A percentile compares a stretch with the other conserved stretches of the same genome.
These are phyloP conservation scores for Gonocerus acuteangulatus DNA, from an alignment of 2,888 invertebrate species.

Conservation along the genomic window DNA sequence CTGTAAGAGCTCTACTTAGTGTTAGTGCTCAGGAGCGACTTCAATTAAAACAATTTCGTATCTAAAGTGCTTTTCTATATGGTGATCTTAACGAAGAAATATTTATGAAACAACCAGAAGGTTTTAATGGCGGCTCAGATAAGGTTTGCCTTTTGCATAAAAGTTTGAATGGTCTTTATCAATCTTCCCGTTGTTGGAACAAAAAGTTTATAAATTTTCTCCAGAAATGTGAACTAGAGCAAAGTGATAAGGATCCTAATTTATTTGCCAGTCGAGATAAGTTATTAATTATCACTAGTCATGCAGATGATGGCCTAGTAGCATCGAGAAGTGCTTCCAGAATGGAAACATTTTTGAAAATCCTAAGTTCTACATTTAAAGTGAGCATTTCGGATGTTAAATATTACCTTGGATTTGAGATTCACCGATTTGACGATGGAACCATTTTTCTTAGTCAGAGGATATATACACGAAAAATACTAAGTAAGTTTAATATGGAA, in stretches of 20 bases:
- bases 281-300: too few species aligned
- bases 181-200: slow-evolving; percentile 42
- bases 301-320: slow-evolving; percentile 41
- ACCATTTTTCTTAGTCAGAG: slow-evolving; percentile 25
- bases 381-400: slow-evolving; percentile 30
- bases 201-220: slow-evolving; percentile 39
- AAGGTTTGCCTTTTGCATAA: slow-evolving; percentile 40
- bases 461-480: slow-evolving; percentile 25
- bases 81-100: slow-evolving; percentile 40
- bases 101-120: slow-evolving; percentile 41
- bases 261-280: slow-evolving; percentile 37
- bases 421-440: slow-evolving; percentile 29
- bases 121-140: slow-evolving; percentile 39
- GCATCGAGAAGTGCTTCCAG: background rate
- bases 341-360: slow-evolving; percentile 31
- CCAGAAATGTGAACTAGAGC: slow-evolving; percentile 37
- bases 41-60: slow-evolving; percentile 39
- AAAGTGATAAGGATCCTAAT: slow-evolving; percentile 40
- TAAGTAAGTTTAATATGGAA: slow-evolving; percentile 30
- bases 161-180: slow-evolving; percentile 43
- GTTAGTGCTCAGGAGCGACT: slow-evolving; percentile 37
- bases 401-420: slow-evolving; percentile 37
- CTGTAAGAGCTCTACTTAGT: slow-evolving; percentile 30
- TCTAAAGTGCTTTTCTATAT: slow-evolving; percentile 41
- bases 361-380: slow-evolving; percentile 29